Percentiles rank a stretch among this genome's conserved stretches.
Evolutionary conservation across 1,140 invertebrate species (phyloP).

Genomic region (Trachymyrmex cornetzi): DNA sequence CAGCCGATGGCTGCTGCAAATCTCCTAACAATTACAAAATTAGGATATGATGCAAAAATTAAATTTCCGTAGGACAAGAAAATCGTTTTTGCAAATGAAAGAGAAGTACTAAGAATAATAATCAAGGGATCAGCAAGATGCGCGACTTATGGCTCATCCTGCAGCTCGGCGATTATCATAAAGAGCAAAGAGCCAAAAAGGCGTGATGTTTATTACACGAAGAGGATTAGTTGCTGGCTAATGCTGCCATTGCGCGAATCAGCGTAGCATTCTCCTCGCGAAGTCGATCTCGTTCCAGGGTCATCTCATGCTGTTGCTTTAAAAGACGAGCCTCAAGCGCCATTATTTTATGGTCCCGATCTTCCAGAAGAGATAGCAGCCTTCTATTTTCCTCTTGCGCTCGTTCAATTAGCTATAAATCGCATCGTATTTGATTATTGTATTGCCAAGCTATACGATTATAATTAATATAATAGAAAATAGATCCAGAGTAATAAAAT

Average conservation of each 20-base stretch:
- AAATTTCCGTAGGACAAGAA: background rate
- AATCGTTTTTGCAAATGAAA: constrained; percentile 21
- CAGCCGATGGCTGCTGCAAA: background rate
- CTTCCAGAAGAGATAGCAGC: constrained; percentile 87
- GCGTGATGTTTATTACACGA: constrained; percentile 18
- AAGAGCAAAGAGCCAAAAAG: constrained; percentile 44
- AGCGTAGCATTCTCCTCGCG: constrained; percentile 87
- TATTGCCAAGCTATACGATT: background rate
- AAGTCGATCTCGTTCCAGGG: constrained; percentile 86
- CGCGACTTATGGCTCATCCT: constrained; percentile 56
- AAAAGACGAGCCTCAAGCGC: constrained; percentile 85
- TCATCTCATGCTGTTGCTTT: constrained; percentile 85
- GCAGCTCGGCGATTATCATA: constrained; percentile 36
- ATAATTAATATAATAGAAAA: background rate
- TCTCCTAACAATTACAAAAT: background rate
- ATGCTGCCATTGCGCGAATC: constrained; percentile 86
- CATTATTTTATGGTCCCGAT: constrained; percentile 88
- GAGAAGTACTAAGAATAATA: background rate
- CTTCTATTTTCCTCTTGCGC: constrained; percentile 88
- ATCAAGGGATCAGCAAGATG: background rate
- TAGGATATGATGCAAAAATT: background rate
- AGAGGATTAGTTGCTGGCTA: constrained; percentile 81
- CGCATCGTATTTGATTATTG: background rate
- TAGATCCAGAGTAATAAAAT: background rate
- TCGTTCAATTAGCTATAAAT: constrained; percentile 85